Conservation (phyloP, 2,888 invertebrate species). For the Tachina grossa region DNA sequence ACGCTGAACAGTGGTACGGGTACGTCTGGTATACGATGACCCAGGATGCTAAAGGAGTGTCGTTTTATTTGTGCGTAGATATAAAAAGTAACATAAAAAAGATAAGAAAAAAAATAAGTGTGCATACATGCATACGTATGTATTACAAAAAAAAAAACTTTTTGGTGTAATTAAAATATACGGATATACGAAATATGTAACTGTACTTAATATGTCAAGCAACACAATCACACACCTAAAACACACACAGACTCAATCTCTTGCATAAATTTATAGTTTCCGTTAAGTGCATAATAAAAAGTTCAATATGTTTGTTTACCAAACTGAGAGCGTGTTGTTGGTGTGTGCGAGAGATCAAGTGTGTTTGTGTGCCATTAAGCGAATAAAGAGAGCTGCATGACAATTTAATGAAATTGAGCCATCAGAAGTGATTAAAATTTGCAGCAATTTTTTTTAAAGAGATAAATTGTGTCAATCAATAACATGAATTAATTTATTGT, state of each 20-base stretch:
- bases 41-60: slow-evolving; percentile 80
- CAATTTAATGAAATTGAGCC: slow-evolving; percentile 60
- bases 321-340: neutral
- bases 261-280: slow-evolving; percentile 12
- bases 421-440: slow-evolving; percentile 61
- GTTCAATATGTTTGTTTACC: slow-evolving; percentile 41
- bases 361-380: slow-evolving; percentile 11
- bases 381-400: slow-evolving; percentile 19
- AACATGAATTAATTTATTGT: slow-evolving; percentile 25
- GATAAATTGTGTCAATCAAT: slow-evolving; percentile 61
- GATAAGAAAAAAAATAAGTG: slow-evolving; percentile 8
- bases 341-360: neutral
- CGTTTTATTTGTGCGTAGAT: slow-evolving; percentile 8
- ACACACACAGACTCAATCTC: slow-evolving; percentile 20
- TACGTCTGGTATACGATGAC: slow-evolving; percentile 83
- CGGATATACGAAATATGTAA: slow-evolving; percentile 41
- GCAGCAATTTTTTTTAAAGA: slow-evolving; percentile 18
- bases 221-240: neutral
- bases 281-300: slow-evolving; percentile 29
- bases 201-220: slow-evolving; percentile 41
- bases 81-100: slow-evolving; percentile 29
- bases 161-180: slow-evolving; percentile 58
- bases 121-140: neutral
- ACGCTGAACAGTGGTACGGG: slow-evolving; percentile 84
- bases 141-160: neutral